Evolutionary conservation across 2,797 vertebrate genomes (phyloP), one percentile per base, ranked within the genome.

Genomic region (Pangasius krempfi): DNA sequence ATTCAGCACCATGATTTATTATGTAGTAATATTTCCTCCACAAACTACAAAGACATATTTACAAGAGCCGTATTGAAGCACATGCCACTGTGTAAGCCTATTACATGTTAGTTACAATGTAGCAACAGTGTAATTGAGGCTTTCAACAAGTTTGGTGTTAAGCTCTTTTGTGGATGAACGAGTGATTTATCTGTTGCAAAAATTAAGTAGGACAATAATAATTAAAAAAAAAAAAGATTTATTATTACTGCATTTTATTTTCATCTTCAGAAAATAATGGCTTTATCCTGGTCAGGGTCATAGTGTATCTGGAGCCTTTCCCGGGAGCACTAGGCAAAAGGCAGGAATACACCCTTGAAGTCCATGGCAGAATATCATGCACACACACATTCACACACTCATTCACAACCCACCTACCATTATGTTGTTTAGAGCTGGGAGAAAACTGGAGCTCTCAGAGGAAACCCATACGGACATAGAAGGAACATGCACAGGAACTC

Each of bases 1-100:
- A 88, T 62, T 91, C 86, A 83, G 62, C 76, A 64, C 73, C 25
- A 87, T 87, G 84, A 91, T 91, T 90, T 89, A 91, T 89, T 82
- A 86, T 30, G 27, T 82, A 86, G 81, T 89, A 90, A 91, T 86
- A 92, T 89, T 86, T 90, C 79, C 79, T 88, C 79, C 44, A 60
- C 25, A 47, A 70, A 91, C 72, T 56, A 68, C 86, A 82, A 47
- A 72, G 85, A 37, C 18, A 72, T 27, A 68, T 83, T 89, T 85
- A 87, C 72, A 85, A 84, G 58, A 54, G 30, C 30, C 13, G 25
- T 18, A 30, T 40, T 85, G 82, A 68, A 83, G 72, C 66, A 62
- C 1, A 60, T 37, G 62, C 73, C 62, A 85, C 70, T 52, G 78
- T 66, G 58, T 82, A 52, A 85, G 72, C 66, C 79, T 81, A 86